phyloP scores from a whole-genome alignment of 2,113 vertebrate genomes.

The Prunella himalayana region DNA sequence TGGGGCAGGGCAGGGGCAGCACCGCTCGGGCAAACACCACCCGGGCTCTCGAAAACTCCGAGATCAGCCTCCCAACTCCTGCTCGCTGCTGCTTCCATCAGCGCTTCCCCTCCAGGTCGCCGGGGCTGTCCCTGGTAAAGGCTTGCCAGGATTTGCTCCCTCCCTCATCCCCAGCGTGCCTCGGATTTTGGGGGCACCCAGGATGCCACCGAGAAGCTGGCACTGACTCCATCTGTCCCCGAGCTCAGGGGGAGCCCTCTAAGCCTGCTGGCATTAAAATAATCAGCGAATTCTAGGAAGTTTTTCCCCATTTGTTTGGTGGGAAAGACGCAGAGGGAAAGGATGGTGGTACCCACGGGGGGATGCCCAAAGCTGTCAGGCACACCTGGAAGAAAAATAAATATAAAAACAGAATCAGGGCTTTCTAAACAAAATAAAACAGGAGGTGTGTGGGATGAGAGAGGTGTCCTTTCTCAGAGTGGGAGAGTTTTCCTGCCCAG shows the following conservation, averaged over 20 bases:
- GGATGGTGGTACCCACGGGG: fast-evolving
- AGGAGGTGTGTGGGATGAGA: fast-evolving
- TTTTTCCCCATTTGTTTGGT: not conserved
- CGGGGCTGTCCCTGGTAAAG: not conserved
- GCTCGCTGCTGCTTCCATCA: not conserved
- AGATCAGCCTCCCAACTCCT: not conserved
- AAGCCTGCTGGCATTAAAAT: not conserved
- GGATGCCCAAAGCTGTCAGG: not conserved
- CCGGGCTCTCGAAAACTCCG: not conserved
- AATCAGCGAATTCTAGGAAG: not conserved
- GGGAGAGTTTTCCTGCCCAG: not conserved
- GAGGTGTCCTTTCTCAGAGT: fast-evolving
- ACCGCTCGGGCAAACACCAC: not conserved
- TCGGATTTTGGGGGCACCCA: not conserved
- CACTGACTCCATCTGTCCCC: fast-evolving
- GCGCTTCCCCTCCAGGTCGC: not conserved
- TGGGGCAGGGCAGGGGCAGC: not conserved
- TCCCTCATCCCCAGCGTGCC: fast-evolving
- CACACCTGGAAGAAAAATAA: not conserved
- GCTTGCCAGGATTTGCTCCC: not conserved
- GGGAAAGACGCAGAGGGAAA: not conserved
- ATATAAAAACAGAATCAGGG: not conserved
- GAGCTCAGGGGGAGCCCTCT: fast-evolving
- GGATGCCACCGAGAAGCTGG: fast-evolving
- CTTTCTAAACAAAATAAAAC: not conserved